Conservation (phyloP, 2,888 invertebrate genomes). For the Philereme transversata region DNA sequence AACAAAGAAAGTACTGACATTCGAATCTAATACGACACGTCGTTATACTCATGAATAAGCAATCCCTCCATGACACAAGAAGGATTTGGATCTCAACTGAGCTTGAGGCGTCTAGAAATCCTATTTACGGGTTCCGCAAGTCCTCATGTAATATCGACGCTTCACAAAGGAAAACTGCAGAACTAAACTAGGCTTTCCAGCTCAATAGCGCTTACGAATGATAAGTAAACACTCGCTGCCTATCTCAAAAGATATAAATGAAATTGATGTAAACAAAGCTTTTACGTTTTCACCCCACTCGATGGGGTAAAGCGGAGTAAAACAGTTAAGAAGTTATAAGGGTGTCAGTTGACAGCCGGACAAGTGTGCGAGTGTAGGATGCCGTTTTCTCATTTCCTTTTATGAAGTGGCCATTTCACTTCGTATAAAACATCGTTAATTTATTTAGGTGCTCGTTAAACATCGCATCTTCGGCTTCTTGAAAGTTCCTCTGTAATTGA, state of each 20-base stretch:
- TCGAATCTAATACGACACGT: constrained; percentile 23
- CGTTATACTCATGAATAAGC: constrained; percentile 22
- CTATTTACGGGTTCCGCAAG: constrained; percentile 42
- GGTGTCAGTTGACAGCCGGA: constrained; percentile 36
- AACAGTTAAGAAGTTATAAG: constrained; percentile 31
- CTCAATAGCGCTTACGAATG: constrained; percentile 62
- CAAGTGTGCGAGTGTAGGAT: constrained; percentile 33
- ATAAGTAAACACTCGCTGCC: constrained; percentile 58
- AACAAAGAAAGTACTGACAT: constrained; percentile 24
- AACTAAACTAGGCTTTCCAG: constrained; percentile 62
- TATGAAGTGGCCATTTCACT: constrained; percentile 40
- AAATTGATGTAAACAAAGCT: constrained; percentile 54
- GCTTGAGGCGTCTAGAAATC: constrained; percentile 31
- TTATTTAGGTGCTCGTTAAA: constrained; percentile 37
- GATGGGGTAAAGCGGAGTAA: constrained; percentile 28
- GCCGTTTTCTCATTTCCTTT: constrained; percentile 56
- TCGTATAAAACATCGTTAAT: constrained; percentile 33
- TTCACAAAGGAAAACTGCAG: constrained; percentile 64
- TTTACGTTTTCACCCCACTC: constrained; percentile 44
- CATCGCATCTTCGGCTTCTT: constrained; percentile 31
- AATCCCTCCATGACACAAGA: constrained; percentile 24
- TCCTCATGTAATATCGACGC: constrained; percentile 55
- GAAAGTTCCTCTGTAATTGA: constrained; percentile 25
- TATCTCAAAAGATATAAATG: constrained; percentile 46
- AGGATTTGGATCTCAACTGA: constrained; percentile 30